Percentiles rank a stretch among this genome's conserved stretches.
These are phyloP conservation scores for Smithornis capensis DNA, from an alignment of 2,113 vertebrate genomes.

Conservation along the genomic window DNA sequence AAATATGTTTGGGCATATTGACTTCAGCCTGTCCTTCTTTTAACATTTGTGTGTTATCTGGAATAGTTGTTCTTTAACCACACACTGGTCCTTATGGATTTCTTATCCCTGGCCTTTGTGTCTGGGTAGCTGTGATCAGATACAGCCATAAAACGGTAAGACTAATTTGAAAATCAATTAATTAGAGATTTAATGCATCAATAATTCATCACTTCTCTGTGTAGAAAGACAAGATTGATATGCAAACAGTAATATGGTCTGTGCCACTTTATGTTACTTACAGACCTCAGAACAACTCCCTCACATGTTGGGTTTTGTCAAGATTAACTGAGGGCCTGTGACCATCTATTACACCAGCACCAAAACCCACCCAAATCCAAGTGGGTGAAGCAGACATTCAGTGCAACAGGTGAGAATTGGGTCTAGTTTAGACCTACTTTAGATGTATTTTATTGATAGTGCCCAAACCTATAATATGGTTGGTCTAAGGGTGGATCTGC, in stretches of 20 bases:
- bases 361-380: background rate
- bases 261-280: background rate
- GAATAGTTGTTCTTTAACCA: background rate
- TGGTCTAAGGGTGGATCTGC: background rate
- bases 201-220: conserved; percentile 7
- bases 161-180: conserved; percentile 35
- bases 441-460: background rate
- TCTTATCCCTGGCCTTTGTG: background rate
- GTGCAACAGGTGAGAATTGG: background rate
- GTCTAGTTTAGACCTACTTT: background rate
- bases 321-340: accelerated
- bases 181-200: conserved; percentile 23
- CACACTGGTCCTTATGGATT: background rate
- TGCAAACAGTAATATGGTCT: background rate
- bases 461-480: background rate
- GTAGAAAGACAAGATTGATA: background rate
- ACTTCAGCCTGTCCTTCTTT: conserved; percentile 9
- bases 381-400: background rate
- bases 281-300: background rate
- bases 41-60: background rate
- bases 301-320: background rate
- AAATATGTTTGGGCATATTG: background rate
- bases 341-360: background rate
- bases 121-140: background rate
- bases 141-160: background rate